Percentiles rank a stretch among this genome's conserved stretches.
phyloP scores from a whole-genome alignment of 2,888 invertebrate species.

The Agriopis marginaria region DNA sequence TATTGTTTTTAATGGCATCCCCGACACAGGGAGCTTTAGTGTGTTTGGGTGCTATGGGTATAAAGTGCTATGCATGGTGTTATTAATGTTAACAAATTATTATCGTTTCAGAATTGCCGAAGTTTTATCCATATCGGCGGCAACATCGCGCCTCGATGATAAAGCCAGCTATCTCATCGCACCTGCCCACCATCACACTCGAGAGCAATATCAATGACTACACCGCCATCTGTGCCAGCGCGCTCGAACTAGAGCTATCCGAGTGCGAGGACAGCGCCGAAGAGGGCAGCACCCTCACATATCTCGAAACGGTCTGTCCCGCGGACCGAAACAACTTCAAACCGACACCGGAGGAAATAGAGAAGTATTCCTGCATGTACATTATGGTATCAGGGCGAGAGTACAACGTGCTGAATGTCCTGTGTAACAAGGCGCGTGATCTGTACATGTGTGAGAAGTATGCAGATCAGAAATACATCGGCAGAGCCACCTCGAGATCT shows the following conservation, averaged over 20 bases:
- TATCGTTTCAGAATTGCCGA: constrained; percentile 53
- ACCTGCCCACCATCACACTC: constrained; percentile 50
- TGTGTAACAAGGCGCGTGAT: constrained; percentile 64
- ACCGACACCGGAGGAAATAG: constrained; percentile 59
- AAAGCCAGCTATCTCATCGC: constrained; percentile 56
- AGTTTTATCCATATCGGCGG: constrained; percentile 55
- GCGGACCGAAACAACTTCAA: constrained; percentile 41
- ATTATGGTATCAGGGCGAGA: constrained; percentile 52
- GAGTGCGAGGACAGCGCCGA: constrained; percentile 29
- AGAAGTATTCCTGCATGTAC: constrained; percentile 59
- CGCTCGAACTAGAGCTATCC: constrained; percentile 18
- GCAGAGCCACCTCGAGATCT: constrained; percentile 54
- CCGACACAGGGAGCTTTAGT: neutral
- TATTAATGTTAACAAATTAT: neutral
- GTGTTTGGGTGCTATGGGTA: neutral
- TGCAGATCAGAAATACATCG: constrained; percentile 62
- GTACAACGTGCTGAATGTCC: constrained; percentile 60
- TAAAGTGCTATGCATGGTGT: too few species aligned
- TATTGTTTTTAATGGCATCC: too few species aligned
- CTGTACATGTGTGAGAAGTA: constrained; percentile 62
- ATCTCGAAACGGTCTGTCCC: constrained; percentile 38
- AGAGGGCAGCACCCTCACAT: constrained; percentile 59
- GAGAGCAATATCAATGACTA: constrained; percentile 53
- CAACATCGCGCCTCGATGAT: constrained; percentile 58
- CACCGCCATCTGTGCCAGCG: constrained; percentile 51